Base-by-base conservation (phyloP, 2,888 invertebrate species). In the Clistopyga incitator region DNA sequence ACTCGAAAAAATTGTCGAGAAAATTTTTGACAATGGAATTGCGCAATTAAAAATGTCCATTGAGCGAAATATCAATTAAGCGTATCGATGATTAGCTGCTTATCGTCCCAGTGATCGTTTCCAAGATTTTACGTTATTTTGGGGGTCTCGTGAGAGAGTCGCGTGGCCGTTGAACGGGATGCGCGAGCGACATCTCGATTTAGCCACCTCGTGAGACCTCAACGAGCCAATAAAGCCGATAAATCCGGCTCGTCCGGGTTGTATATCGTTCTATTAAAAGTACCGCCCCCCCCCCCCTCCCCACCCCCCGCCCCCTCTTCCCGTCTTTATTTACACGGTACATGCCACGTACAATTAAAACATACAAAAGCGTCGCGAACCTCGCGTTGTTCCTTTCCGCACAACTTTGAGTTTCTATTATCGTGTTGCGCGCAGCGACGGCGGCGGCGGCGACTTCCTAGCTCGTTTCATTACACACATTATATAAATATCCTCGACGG, bases 181-280 rank as follows among this genome's bases (percentile, higher is more conserved):
- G 61, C 38, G 29, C 67, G 59, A 15, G 45, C 61, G 78, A 54
- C 20, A 59, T 80, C 85, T 82, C 82, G 84, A 84, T 84, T 86
- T 84, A 86, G 84, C 71, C 76, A 80, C 65, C 64, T 80, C 83
- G 68, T 29, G 83, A 75, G 80, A 81, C 81, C 78, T 76, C 75
- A 59, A 20, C 84, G 84, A 84, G 84, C 85, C 84, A 85, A 85
- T 78, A 82, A 83, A 85, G 72, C 78, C 81, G 82, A 84, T 84
- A 84, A 84, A 84, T 84, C 77, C 83, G 81, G 80, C 84, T 68
- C 78, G 76, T 83, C 79, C 80, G 78, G 77, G 64, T 78, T 81
- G 64, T 84, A 74, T 81, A 80, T 78, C 77, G 77, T 81, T 84
- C 84, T 84, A 80, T 84, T 81, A 80, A 77, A 84, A 84, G 80